Base-by-base conservation (phyloP, 1,140 invertebrate genomes). In the Diorhabda elongata region DNA sequence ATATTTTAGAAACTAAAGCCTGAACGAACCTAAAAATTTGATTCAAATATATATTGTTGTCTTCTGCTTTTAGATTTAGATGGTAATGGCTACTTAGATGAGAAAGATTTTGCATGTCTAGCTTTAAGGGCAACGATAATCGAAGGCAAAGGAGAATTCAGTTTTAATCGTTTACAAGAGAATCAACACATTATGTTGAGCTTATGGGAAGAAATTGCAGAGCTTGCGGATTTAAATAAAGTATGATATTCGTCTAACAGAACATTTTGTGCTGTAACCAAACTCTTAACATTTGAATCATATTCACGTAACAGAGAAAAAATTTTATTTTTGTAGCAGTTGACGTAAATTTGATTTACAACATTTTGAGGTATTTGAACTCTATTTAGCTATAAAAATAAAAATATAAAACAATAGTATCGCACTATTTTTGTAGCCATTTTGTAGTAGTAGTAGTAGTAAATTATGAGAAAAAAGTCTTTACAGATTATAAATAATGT, bases 221-320 rank as follows among this genome's bases (percentile, higher is more conserved):
- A 92, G 72, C 82, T 94, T 69, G 91, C 91, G 9, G 91, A 94
- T 83, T 93, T 92, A 80, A 91, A 94, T 80, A 93, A 93, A 87
- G 92, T 92, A 81, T 71, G 64, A 58, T 58, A 58, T 64, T 64
- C 7, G 3, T 41, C 52, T 61, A 59, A 44, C 11, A 43, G 9
- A 62, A 44, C 43, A 62, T 62, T 42, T 60, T 3, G 47, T 52
- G 47, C 4, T 4, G 47, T 52, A 52, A 6, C 6, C 47, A 52
- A 26, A 26, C 26, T 26, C 26, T 26, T 26, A 26, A 26, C 26
- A 26, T 26, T 26, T 26, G 0, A 26, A 0, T 26, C 26, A 26
- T 26, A 26, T 26, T 26, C 26, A 26, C 26, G 26, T 26, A 26
- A 26, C 26, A 26, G 26, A 26, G 26, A 26, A 26, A 26, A 26